Evolutionary conservation across 1,140 invertebrate genomes (phyloP).

Genomic region (Camponotus pennsylvanicus): DNA sequence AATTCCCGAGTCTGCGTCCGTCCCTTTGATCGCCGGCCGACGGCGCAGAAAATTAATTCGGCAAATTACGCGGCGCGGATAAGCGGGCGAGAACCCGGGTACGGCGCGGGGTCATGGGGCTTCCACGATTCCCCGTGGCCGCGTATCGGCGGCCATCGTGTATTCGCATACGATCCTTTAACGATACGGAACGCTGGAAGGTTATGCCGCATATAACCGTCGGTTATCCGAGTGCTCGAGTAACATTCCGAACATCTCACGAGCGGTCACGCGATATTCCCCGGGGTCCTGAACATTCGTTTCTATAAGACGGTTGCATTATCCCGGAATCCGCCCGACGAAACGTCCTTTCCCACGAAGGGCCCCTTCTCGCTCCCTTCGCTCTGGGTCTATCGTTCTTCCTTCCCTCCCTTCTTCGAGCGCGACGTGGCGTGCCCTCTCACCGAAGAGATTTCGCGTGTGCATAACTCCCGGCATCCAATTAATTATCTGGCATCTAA

Average conservation of each 20-base stretch:
- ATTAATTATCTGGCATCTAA: conserved; percentile 79
- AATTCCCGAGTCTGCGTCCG: conserved; percentile 11
- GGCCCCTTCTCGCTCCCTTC: conserved; percentile 28
- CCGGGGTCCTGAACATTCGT: conserved; percentile 68
- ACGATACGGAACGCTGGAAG: conserved; percentile 75
- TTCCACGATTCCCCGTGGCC: conserved; percentile 56
- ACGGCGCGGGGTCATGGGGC: conserved; percentile 30
- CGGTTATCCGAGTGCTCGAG: conserved; percentile 74
- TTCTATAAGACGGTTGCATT: conserved; percentile 69
- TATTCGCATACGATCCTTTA: conserved; percentile 57
- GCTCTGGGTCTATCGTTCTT: neutral
- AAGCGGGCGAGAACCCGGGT: conserved; percentile 45
- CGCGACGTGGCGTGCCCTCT: conserved; percentile 62
- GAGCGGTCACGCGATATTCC: conserved; percentile 76
- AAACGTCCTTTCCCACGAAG: conserved; percentile 74
- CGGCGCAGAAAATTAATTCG: conserved; percentile 71
- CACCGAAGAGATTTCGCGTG: conserved; percentile 67
- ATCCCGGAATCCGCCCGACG: conserved; percentile 73
- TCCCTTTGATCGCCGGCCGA: conserved; percentile 64
- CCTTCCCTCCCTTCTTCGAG: conserved; percentile 8
- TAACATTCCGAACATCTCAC: conserved; percentile 77
- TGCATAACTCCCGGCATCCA: conserved; percentile 71
- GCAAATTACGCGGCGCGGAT: conserved; percentile 72
- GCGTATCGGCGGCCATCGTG: conserved; percentile 19
- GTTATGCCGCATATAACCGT: conserved; percentile 73